A percentile compares a stretch with the other conserved stretches of the same genome.
Conservation (phyloP, 2,797 vertebrate genomes). For the Pteropus rufus region DNA sequence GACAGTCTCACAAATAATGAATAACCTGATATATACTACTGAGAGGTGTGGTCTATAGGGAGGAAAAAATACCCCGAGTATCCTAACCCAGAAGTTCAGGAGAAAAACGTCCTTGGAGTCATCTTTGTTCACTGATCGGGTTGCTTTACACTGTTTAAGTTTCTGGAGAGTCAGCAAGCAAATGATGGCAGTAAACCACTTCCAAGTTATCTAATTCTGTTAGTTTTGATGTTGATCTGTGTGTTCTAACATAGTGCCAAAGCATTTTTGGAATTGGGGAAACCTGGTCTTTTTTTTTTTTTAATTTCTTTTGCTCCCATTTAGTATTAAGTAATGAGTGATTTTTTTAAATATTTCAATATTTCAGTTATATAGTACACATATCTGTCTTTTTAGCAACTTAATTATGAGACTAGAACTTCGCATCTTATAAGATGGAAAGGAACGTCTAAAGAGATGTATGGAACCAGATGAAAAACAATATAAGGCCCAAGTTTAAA, state of each 20-base stretch:
- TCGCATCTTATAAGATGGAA: background rate
- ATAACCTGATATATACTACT: background rate
- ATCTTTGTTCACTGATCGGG: conserved; percentile 20
- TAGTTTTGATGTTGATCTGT: background rate
- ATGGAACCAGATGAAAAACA: background rate
- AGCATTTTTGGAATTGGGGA: background rate
- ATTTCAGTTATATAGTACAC: conserved; percentile 21
- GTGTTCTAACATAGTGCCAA: background rate
- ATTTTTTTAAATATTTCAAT: conserved; percentile 22
- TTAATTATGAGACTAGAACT: conserved; percentile 27
- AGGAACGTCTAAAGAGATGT: background rate
- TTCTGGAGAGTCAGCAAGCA: background rate
- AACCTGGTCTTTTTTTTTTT: background rate
- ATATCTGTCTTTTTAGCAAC: conserved; percentile 24
- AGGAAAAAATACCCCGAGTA: background rate
- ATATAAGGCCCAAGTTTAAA: background rate
- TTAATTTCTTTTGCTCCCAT: background rate
- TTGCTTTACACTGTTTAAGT: background rate
- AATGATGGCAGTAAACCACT: conserved; percentile 17
- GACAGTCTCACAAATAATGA: background rate
- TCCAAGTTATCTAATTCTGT: background rate
- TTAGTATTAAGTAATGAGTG: background rate
- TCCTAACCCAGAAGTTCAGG: background rate
- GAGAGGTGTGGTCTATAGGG: background rate
- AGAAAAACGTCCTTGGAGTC: conserved; percentile 2